Base-by-base conservation (phyloP, 37 sponge, comb jelly and placozoan species). In the Aplysina aerophoba region DNA sequence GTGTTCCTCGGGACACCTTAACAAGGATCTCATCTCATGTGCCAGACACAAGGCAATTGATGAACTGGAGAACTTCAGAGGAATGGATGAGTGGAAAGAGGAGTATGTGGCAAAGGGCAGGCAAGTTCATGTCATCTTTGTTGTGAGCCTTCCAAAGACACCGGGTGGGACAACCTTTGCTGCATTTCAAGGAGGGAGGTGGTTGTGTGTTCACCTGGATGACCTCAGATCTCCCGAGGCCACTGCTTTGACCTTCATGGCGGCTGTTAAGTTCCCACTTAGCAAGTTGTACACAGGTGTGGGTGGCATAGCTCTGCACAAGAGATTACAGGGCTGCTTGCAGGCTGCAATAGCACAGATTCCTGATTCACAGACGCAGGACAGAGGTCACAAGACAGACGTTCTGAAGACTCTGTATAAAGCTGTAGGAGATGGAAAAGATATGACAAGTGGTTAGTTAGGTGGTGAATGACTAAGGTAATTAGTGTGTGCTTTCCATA, bases 1-100 rank as follows among this genome's bases (percentile, higher is more conserved):
- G 84, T 97, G 97, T 86, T 94, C 92, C 58, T 85, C 86, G 73
- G 97, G 97, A 12, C 89, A 94, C 61, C 33, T 88, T 34, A 90
- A 90, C 79, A 85, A 78, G 63, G 87, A 97, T 69, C 89, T 97
- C 39, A 87, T 97, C 60, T 92, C 97, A 1, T 97, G 97, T 86
- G 94, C 94, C 28, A 73, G 95, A 60, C 88, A 97, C 66, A 87
- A 89, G 19, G 68, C 91, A 57, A 85, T 87, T 65, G 94, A 93
- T 57, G 85, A 87, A 20, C 25, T 75, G 24, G 78, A 75, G 53
- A 75, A 40, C 11, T 75, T 75, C 53, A 75, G 38, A 36, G 37
- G 38, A 40, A 36, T 6, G 14, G 53, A 75, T 0, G 15, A 19
- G 12, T 75, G 78, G 78, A 75, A 50, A 24, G n/a, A 41, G 4